Conservation (phyloP, 2,888 invertebrate species). For the Leptopilina myrica region DNA sequence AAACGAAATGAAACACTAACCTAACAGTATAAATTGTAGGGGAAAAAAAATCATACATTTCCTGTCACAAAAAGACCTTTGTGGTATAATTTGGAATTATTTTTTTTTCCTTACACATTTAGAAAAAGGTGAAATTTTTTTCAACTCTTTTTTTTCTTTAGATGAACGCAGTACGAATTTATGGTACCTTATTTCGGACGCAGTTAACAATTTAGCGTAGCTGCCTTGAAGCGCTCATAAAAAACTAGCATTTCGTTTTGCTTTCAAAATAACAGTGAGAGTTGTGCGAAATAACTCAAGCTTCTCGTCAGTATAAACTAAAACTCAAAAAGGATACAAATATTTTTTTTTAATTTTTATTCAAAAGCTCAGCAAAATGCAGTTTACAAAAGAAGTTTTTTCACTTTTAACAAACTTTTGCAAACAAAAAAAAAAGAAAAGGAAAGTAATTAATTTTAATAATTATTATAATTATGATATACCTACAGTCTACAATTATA, state of each 20-base stretch:
- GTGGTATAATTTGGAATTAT: not conserved
- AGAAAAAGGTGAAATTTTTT: constrained; percentile 9
- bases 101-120: not conserved
- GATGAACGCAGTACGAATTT: not conserved
- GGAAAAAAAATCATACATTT: no score
- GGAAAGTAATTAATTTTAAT: no score
- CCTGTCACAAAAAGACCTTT: no score
- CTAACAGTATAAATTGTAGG: no score
- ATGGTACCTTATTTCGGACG: constrained; percentile 12
- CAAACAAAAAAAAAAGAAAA: no score
- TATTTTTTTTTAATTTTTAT: not conserved
- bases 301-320: constrained; percentile 16
- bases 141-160: not conserved
- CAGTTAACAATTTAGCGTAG: constrained; percentile 19
- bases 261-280: not conserved
- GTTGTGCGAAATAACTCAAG: not conserved
- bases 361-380: no score
- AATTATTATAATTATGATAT: no score
- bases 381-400: no score
- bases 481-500: no score
- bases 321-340: constrained; percentile 10
- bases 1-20: no score
- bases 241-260: constrained; percentile 9
- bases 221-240: constrained; percentile 22
- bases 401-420: no score